These are phyloP conservation scores for Andrena bucephala DNA, from an alignment of 2,888 invertebrate species.

Conservation along the genomic window DNA sequence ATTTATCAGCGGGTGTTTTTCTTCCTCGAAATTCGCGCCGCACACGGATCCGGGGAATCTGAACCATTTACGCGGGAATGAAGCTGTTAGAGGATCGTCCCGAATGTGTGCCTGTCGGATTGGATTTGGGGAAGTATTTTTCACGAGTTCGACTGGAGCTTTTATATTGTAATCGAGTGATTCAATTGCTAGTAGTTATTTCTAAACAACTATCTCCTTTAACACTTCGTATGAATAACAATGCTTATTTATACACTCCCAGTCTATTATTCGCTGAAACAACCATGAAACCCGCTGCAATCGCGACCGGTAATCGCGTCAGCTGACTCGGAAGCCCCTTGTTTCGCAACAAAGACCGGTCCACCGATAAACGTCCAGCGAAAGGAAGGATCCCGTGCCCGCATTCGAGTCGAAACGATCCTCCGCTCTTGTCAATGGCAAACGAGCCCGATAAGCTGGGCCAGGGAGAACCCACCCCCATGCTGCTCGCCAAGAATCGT, in stretches of 20 bases:
- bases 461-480: not conserved
- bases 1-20: conserved; percentile 33
- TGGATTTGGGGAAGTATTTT: conserved; percentile 6
- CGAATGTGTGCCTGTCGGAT: conserved; percentile 13
- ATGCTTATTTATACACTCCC: no score
- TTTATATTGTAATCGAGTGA: not conserved
- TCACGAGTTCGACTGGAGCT: not conserved
- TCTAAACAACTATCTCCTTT: no score
- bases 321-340: not conserved
- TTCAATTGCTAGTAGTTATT: not conserved
- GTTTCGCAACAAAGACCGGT: conserved; percentile 7
- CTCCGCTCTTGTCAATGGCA: conserved; percentile 9
- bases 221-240: no score
- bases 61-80: conserved; percentile 6
- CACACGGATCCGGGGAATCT: conserved; percentile 7
- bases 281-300: not conserved
- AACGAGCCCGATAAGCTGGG: conserved; percentile 11
- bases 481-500: conserved; percentile 1
- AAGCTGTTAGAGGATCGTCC: conserved; percentile 28
- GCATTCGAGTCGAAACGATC: not conserved
- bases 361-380: no score
- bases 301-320: not conserved
- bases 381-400: not conserved
- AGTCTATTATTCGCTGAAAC: no score
- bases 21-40: conserved; percentile 15